Evolutionary conservation across 2,888 invertebrate genomes (phyloP), one percentile per base, ranked within the genome.

Genomic region (Allophyes oxyacanthae): DNA sequence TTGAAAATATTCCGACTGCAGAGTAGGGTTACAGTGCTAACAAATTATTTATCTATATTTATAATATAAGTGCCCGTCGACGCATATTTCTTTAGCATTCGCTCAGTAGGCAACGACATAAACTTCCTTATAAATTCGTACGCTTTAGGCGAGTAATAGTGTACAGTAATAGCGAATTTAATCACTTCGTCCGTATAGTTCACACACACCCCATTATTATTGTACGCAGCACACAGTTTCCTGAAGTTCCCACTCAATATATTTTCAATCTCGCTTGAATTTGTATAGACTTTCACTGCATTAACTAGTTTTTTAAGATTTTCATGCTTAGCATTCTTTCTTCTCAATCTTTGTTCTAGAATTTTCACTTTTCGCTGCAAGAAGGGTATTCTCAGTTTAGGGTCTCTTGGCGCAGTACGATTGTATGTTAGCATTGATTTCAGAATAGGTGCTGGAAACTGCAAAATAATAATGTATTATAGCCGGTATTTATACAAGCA

Each of bases 201-300:
- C 2, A 26, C 26, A 6, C 7, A 0, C 0, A 38, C 15, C n/a
- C 33, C 20, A 10, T 49, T 49, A 9, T 40, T 32, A 49, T 25
- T 9, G 1, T 33, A 5, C 0, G 11, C 28, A 0, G 9, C 5
- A 49, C 32, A 41, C 13, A 49, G 8, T 13, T 49, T 13, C 10
- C n/a, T 40, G 5, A 34, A 53, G 26, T 45, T 53, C 0, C 53
- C 53, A 9, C 10, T 33, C 0, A 53, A 11, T 45, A 53, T 53
- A 13, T 53, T 53, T 14, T 53, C 53, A 10, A 53, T 45, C 34
- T 53, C 53, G 26, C 45, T 53, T 8, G 0, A 34, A 8, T 25
- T 26, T 9, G 45, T 53, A 11, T 53, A 53, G 4, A 26, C 9
- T 13, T 15, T 41, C 6, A 41, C 11, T 9, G 2, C 6, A n/a